Conservation (phyloP, 1,140 invertebrate genomes). For the Archegozetes longisetosus region DNA sequence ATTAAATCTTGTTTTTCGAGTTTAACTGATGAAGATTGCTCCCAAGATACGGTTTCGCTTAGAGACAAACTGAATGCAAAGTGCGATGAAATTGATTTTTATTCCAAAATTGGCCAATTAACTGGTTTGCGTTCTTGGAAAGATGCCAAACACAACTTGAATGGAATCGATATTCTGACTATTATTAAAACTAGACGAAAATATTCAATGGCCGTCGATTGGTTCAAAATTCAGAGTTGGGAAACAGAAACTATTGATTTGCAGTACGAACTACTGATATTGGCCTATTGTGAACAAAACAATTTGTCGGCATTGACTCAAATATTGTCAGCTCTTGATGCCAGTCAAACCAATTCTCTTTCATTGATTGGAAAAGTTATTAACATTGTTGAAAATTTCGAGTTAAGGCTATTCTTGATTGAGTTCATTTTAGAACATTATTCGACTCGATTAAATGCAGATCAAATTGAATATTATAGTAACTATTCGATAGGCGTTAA, state of each 20-base stretch:
- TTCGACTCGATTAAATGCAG: neutral
- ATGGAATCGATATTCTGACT: conserved; percentile 13
- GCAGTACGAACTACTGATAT: conserved; percentile 6
- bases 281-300: conserved; percentile 11
- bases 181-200: conserved; percentile 13
- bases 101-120: conserved; percentile 12
- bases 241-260: conserved; percentile 15
- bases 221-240: conserved; percentile 1
- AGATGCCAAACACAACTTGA: conserved; percentile 9
- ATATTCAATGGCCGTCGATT: conserved; percentile 12
- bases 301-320: neutral
- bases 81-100: conserved; percentile 3
- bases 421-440: neutral
- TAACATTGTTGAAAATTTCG: conserved; percentile 8
- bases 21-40: neutral
- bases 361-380: conserved; percentile 13
- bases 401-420: neutral
- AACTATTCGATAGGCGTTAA: conserved; percentile 10
- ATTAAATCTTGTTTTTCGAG: conserved; percentile 10
- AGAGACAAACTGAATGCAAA: neutral
- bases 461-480: conserved; percentile 1
- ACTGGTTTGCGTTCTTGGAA: conserved; percentile 14
- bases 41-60: neutral
- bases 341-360: neutral
- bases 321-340: neutral